phyloP scores from a whole-genome alignment of 2,888 invertebrate species.

The Gnatocerus cornutus region DNA sequence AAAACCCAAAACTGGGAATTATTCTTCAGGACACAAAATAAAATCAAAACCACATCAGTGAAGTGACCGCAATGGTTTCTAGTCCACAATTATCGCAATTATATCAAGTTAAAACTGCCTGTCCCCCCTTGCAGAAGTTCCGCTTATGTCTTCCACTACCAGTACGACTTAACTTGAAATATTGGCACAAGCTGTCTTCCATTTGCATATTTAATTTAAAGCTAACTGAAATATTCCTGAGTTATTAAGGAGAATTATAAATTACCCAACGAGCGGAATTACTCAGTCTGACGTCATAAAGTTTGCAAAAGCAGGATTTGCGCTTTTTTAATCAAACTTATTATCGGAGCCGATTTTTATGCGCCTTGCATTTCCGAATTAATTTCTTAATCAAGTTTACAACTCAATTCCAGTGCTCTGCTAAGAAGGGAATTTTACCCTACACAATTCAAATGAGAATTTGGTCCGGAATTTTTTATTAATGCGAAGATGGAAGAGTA shows the following conservation, averaged over 20 bases:
- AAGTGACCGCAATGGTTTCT: too few relatives aligned
- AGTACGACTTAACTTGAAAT: slow-evolving; percentile 54
- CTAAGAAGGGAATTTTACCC: not conserved
- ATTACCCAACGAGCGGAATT: slow-evolving; percentile 25
- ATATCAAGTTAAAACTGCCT: too few relatives aligned
- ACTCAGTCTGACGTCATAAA: slow-evolving; percentile 10
- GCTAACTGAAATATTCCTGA: slow-evolving; percentile 42
- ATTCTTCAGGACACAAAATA: too few relatives aligned
- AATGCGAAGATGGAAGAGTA: slow-evolving; percentile 2
- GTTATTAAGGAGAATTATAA: slow-evolving; percentile 43
- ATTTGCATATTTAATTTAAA: slow-evolving; percentile 56
- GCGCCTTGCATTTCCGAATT: slow-evolving; percentile 7
- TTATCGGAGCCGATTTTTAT: slow-evolving; percentile 15
- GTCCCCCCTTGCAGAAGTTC: not conserved
- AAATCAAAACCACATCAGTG: too few relatives aligned
- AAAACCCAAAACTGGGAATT: too few relatives aligned
- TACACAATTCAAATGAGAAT: slow-evolving; percentile 2
- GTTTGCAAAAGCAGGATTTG: slow-evolving; percentile 6
- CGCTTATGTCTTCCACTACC: not conserved
- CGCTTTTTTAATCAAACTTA: slow-evolving; percentile 28
- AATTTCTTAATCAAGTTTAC: slow-evolving; percentile 30
- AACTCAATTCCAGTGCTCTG: slow-evolving; percentile 2
- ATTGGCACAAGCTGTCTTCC: slow-evolving; percentile 53
- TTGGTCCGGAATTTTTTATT: slow-evolving; percentile 8
- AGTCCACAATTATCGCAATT: too few relatives aligned